Evolutionary conservation across 2,888 invertebrate genomes (phyloP).

Genomic region (Enchytraeus crypticus): DNA sequence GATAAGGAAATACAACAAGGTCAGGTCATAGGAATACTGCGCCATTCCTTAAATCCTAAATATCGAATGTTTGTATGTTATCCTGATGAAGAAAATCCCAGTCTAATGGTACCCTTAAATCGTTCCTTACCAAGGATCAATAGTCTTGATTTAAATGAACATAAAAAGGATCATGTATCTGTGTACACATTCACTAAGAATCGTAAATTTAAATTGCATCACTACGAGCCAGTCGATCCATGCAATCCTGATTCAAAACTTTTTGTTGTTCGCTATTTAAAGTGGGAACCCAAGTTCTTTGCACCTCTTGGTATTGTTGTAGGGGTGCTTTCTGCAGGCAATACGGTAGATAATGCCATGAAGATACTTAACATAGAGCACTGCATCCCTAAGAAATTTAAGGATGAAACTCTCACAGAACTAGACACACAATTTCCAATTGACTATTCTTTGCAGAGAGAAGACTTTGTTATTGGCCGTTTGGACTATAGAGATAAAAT

Average conservation of each 20-base stretch:
- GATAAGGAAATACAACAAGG: constrained; percentile 23
- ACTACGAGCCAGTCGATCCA: constrained; percentile 32
- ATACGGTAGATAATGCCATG: constrained; percentile 28
- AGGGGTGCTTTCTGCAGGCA: constrained; percentile 32
- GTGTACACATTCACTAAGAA: constrained; percentile 32
- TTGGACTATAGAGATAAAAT: constrained; percentile 50
- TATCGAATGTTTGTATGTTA: constrained; percentile 36
- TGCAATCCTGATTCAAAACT: constrained; percentile 29
- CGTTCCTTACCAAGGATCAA: constrained; percentile 33
- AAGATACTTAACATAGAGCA: constrained; percentile 35
- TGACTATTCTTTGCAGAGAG: constrained; percentile 31
- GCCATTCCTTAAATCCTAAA: constrained; percentile 30
- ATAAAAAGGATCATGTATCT: constrained; percentile 30
- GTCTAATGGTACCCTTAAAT: constrained; percentile 37
- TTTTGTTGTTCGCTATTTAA: constrained; percentile 39
- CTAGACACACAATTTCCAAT: constrained; percentile 25
- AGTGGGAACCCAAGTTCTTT: constrained; percentile 34
- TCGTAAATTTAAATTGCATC: constrained; percentile 31
- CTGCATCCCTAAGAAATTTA: constrained; percentile 29
- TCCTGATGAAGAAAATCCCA: constrained; percentile 32
- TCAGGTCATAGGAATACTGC: constrained; percentile 35
- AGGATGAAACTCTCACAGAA: constrained; percentile 26
- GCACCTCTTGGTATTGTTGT: constrained; percentile 39
- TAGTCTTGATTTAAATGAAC: constrained; percentile 26
- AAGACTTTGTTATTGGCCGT: constrained; percentile 37